Evolutionary conservation across 2,888 invertebrate species (phyloP).

Genomic region (Tanypteryx hageni): DNA sequence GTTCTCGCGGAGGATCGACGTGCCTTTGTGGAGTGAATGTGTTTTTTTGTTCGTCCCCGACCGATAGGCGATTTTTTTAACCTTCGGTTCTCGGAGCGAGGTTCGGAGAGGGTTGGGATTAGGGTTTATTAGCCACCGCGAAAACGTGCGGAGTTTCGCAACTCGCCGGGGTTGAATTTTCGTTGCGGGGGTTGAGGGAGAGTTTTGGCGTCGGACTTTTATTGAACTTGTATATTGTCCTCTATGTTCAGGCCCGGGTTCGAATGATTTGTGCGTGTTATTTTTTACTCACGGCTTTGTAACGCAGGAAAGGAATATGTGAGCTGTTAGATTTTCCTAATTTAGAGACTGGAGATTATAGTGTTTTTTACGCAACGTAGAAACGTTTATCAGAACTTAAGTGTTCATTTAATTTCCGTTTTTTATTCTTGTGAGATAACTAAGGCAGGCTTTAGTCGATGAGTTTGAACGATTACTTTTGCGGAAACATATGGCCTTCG

Average conservation of each 20-base stretch:
- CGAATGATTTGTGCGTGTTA: neutral
- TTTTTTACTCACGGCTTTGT: neutral
- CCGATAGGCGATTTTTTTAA: no score
- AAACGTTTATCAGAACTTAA: no score
- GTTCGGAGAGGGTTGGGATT: neutral
- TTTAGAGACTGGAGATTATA: no score
- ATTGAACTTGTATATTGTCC: neutral
- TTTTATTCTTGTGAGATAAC: no score
- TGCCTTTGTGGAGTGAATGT: neutral
- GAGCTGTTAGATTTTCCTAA: no score
- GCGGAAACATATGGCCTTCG: no score
- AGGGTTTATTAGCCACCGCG: neutral
- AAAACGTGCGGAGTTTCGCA: neutral
- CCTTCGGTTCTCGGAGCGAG: neutral
- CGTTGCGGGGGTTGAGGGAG: neutral
- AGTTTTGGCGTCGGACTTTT: neutral
- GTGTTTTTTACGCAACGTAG: no score
- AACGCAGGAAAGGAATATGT: no score
- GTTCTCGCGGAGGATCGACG: neutral
- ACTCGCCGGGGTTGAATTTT: neutral
- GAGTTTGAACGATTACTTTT: no score
- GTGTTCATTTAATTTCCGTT: no score
- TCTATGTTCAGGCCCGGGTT: neutral
- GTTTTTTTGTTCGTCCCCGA: neutral
- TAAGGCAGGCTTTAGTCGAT: no score